Base-by-base conservation (phyloP, 2,888 invertebrate genomes). In the Acanthosepion pharaonis region DNA sequence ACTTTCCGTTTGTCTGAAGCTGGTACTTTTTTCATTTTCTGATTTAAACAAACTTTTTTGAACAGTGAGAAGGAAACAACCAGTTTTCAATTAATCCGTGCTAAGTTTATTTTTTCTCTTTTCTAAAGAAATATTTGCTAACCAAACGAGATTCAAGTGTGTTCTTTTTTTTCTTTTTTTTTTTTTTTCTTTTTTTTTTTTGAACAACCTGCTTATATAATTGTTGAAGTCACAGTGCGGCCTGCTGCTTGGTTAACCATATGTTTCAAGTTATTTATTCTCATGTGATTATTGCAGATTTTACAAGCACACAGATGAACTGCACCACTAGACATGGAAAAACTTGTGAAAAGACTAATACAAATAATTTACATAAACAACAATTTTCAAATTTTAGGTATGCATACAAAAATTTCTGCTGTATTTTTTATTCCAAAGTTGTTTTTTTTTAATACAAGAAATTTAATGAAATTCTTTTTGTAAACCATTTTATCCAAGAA, bases 71-170 rank as follows among this genome's bases (percentile, higher is more conserved):
- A 78, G 33, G 33, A 78, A 78, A 59, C 23, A 78, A 78, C 25
- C 78, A n/a, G 11, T 78, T 78, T 78, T 78, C 9, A n/a, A 33
- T 78, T n/a, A 78, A 78, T n/a, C n/a, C 15, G 20, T 78, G 11
- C 78, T n/a, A 3, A 15, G 15, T n/a, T 78, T 78, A 6, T 78
- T 33, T 78, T 78, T 78, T 78, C 23, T 78, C 23, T 78, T 78
- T 78, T 78, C 5, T n/a, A 78, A n/a, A n/a, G 78, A 78, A n/a
- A 78, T 78, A 78, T n/a, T 78, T 78, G 78, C 78, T 78, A 78
- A 78, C n/a, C 78, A 78, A 78, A 78, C 78, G 33, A 78, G 23
- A 78, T 78, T 78, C 78, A 78, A 78, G 78, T n/a, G 78, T 78
- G 78, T 42, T 42, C 3, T 78, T 78, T 15, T 33, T 33, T 33